These are phyloP conservation scores for Mesitornis unicolor DNA, from an alignment of 2,113 vertebrate species.

Conservation along the genomic window DNA sequence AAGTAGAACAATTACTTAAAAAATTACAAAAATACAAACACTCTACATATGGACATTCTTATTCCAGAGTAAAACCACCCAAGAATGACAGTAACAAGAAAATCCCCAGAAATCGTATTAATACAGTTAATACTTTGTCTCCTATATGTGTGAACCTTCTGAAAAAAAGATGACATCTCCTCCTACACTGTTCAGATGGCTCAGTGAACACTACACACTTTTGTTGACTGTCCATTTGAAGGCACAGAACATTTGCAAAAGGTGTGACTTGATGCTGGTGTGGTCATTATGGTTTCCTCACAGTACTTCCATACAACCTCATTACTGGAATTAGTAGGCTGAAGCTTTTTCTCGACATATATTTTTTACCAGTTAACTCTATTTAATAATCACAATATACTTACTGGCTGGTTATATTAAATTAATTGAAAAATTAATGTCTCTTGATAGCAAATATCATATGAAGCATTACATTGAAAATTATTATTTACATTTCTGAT, in stretches of 20 bases:
- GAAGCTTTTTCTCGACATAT: not conserved
- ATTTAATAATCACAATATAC: not conserved
- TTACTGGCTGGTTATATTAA: not conserved
- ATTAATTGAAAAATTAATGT: not conserved
- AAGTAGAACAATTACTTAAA: not conserved
- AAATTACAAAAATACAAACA: not conserved
- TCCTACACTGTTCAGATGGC: not conserved
- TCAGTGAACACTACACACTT: not conserved
- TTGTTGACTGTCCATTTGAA: not conserved
- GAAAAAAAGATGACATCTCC: not conserved
- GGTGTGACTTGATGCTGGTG: not conserved
- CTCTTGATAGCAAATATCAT: not conserved
- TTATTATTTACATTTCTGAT: not conserved
- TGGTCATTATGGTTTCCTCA: not conserved
- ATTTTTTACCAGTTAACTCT: not conserved
- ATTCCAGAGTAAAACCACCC: not conserved
- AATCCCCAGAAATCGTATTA: not conserved
- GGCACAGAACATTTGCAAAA: not conserved
- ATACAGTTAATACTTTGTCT: not conserved
- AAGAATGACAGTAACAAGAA: not conserved
- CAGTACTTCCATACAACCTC: not conserved
- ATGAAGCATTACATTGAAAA: not conserved
- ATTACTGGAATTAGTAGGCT: not conserved
- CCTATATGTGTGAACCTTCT: not conserved
- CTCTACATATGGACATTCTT: not conserved